These are phyloP conservation scores for Platygyra sinensis DNA, from an alignment of 64 coral and sea anemone species.

Conservation along the genomic window DNA sequence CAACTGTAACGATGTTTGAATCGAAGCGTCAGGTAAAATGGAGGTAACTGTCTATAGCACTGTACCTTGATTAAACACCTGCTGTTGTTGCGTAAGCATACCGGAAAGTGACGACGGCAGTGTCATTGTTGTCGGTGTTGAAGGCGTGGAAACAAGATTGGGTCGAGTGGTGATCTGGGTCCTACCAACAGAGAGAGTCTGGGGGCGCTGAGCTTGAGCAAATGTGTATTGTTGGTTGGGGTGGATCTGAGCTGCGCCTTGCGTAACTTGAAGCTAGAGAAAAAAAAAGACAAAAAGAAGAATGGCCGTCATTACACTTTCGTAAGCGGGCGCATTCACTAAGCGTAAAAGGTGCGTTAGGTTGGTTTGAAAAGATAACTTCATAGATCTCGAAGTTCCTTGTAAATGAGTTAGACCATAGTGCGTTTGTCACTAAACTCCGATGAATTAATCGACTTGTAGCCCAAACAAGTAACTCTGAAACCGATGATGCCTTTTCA, in stretches of 20 bases:
- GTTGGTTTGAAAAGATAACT: too few relatives aligned
- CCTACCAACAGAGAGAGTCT: constrained; percentile 55
- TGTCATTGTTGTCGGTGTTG: constrained; percentile 70
- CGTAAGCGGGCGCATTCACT: not conserved
- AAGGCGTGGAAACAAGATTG: constrained; percentile 70
- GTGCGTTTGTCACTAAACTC: too few relatives aligned
- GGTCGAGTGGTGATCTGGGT: constrained; percentile 65
- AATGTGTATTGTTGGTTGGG: constrained; percentile 69
- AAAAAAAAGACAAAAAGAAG: not conserved
- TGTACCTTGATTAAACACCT: constrained; percentile 30
- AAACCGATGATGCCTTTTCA: too few relatives aligned
- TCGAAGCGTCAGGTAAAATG: too few relatives aligned
- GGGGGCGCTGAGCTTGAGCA: constrained; percentile 75
- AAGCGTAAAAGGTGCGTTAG: too few relatives aligned
- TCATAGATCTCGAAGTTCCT: too few relatives aligned
- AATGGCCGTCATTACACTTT: not conserved
- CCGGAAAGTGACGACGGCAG: constrained; percentile 44
- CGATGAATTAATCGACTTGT: too few relatives aligned
- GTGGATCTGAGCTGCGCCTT: constrained; percentile 56
- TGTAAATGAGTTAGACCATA: too few relatives aligned
- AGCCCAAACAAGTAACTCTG: too few relatives aligned
- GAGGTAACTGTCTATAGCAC: not conserved
- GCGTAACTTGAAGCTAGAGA: constrained; percentile 59
- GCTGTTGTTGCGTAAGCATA: constrained; percentile 41
- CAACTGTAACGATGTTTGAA: too few relatives aligned